Evolutionary conservation across 2,888 invertebrate species (phyloP), one percentile per base, ranked within the genome.

Genomic region (Apantesis nais): DNA sequence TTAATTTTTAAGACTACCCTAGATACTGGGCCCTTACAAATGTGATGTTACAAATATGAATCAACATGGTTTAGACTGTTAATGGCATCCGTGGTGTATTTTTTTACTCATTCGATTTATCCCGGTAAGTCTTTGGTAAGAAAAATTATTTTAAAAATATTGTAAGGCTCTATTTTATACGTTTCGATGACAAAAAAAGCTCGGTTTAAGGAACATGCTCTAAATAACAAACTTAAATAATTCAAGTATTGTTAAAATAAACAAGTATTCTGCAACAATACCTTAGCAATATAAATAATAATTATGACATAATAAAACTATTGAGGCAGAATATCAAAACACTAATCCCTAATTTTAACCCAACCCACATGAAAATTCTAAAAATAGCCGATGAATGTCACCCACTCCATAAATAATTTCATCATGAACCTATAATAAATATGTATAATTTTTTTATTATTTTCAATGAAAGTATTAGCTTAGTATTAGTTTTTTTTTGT

Each of bases 341-440:
- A 66, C 39, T 29, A 58, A 60, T 0, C 37, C 39, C 29, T 41
- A 64, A 48, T 48, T 19, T 55, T 11, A 48, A 48, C 31, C 31
- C 41, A 48, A 34, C 34, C 61, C 48, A 48, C 44, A n/a, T 29
- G 44, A 62, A n/a, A 37, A 19, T 37, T 62, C 68, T 52, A 52
- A 68, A 68, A 68, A 68, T 60, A 70, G 39, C 31, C 34, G 25
- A 11, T 37, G 62, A 61, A 62, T 29, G 65, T 55, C 31, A 44
- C 44, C 58, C 39, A 3, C 25, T 37, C 37, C 29, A 58, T 29
- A 34, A 60, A 61, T 60, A 39, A 52, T 62, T 68, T 68, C 48
- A 39, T 55, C 62, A 62, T 29, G 41, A 44, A 62, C 52, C n/a
- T 61, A 64, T 31, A 37, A 55, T n/a, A 25, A 25, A 55, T 14